These are phyloP conservation scores for Scrobipalpa costella DNA, from an alignment of 2,888 invertebrate genomes.

Conservation along the genomic window DNA sequence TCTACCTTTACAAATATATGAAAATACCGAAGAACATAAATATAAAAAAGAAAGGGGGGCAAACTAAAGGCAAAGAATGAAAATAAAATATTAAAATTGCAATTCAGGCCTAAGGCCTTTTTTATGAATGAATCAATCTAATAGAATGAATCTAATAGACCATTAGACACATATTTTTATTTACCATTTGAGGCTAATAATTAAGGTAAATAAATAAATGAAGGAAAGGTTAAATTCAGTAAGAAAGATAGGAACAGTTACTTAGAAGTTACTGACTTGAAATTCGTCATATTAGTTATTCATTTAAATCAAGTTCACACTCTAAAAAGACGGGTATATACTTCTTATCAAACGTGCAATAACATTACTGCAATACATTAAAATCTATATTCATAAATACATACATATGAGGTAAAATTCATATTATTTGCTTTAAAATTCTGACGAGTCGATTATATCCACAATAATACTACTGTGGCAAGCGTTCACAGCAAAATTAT, in stretches of 20 bases:
- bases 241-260: no score
- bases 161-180: no score
- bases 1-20: neutral
- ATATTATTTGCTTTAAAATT: neutral
- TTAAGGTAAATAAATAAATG: no score
- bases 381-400: neutral
- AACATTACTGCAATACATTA: slow-evolving; percentile 4
- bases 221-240: no score
- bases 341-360: neutral
- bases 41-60: neutral
- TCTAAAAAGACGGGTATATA: neutral
- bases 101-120: no score
- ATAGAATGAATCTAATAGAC: no score
- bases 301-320: no score
- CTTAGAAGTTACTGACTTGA: no score
- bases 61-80: neutral
- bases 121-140: no score
- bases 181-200: no score
- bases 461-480: neutral
- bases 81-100: no score
- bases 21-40: neutral
- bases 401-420: neutral
- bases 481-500: neutral
- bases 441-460: neutral
- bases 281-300: no score